phyloP scores from a whole-genome alignment of 2,113 vertebrate species.

The Paedocypris sp. region DNA sequence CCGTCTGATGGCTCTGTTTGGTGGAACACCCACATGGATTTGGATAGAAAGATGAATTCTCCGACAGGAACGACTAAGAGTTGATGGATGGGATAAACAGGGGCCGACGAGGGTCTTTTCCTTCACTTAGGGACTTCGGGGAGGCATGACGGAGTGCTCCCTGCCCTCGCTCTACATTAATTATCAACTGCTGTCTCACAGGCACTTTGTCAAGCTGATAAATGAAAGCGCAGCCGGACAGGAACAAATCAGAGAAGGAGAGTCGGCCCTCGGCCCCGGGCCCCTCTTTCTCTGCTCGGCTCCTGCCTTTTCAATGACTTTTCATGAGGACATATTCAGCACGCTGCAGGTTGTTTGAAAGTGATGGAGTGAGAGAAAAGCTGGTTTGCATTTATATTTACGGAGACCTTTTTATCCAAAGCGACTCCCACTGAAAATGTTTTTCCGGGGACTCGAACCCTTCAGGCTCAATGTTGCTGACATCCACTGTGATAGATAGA shows the following conservation, averaged over 20 bases:
- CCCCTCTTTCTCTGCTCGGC: constrained; percentile 38
- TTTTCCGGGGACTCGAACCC: too few relatives aligned
- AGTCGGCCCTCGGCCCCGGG: constrained; percentile 31
- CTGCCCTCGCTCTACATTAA: constrained; percentile 51
- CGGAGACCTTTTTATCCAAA: too few relatives aligned
- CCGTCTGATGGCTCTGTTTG: too few relatives aligned
- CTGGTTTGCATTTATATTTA: too few relatives aligned
- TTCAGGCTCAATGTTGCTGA: too few relatives aligned
- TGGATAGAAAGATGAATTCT: constrained; percentile 1
- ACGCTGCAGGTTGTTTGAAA: background rate
- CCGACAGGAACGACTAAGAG: constrained; percentile 19
- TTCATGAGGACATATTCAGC: constrained; percentile 17
- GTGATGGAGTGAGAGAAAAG: too few relatives aligned
- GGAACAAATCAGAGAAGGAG: constrained; percentile 50
- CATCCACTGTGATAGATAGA: too few relatives aligned
- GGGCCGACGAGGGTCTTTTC: constrained; percentile 30
- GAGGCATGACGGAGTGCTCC: constrained; percentile 53
- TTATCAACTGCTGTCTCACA: constrained; percentile 54
- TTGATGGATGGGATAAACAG: constrained; percentile 45
- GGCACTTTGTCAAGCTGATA: constrained; percentile 58
- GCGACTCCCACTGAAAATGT: too few relatives aligned
- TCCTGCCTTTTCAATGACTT: constrained; percentile 19
- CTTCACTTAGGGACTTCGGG: constrained; percentile 38
- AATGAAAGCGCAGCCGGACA: constrained; percentile 50
- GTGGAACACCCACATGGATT: background rate